These are phyloP conservation scores for Adineta ricciae DNA, from an alignment of 2,888 invertebrate species.

Conservation along the genomic window DNA sequence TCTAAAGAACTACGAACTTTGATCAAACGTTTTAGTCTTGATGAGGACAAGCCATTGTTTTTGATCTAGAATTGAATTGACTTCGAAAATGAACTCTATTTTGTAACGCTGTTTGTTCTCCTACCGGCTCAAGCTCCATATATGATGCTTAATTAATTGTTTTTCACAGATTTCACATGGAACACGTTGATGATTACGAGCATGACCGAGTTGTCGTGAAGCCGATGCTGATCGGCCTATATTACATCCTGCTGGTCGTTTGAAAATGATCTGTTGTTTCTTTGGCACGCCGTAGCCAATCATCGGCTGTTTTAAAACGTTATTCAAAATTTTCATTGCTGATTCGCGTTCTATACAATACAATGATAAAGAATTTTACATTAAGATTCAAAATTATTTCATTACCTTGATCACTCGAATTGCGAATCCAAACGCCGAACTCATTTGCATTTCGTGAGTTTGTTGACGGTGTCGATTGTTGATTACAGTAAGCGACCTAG, in stretches of 20 bases:
- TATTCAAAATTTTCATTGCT: slow-evolving; percentile 7
- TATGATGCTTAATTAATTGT: neutral
- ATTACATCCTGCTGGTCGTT: neutral
- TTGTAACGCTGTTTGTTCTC: neutral
- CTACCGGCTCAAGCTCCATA: neutral
- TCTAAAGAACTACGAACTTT: neutral
- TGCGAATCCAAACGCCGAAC: neutral
- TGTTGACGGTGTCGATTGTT: neutral
- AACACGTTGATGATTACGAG: neutral
- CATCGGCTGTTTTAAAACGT: neutral
- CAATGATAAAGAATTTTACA: neutral
- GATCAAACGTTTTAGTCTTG: neutral
- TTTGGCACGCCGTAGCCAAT: neutral
- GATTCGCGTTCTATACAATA: neutral
- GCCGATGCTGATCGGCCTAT: neutral
- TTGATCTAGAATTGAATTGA: neutral
- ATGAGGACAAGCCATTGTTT: neutral
- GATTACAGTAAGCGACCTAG: neutral
- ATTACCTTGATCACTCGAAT: neutral
- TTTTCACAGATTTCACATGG: slow-evolving; percentile 18
- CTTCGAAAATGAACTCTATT: neutral
- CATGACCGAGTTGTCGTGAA: neutral
- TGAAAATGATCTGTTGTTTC: neutral
- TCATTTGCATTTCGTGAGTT: neutral
- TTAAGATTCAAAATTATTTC: neutral